Percentiles rank a stretch among this genome's conserved stretches.
phyloP scores from a whole-genome alignment of 2,888 invertebrate genomes.

The Anagyrus pseudococci region DNA sequence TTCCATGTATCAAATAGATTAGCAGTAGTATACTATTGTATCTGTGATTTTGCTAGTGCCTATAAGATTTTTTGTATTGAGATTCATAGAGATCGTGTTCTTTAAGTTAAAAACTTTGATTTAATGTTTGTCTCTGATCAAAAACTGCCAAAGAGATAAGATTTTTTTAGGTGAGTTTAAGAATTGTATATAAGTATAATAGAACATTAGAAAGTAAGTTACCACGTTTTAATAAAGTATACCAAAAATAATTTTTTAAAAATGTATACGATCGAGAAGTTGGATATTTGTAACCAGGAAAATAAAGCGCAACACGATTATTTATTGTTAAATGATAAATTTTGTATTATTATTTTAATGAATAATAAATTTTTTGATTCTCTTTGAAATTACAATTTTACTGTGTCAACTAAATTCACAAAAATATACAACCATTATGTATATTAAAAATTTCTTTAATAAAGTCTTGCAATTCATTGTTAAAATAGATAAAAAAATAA shows the following conservation, averaged over 20 bases:
- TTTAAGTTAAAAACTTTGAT: neutral
- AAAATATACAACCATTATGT: no score
- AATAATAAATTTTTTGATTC: constrained; percentile 21
- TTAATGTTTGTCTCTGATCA: constrained; percentile 26
- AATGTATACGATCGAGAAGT: constrained; percentile 4
- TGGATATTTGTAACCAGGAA: constrained; percentile 14
- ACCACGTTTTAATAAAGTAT: constrained; percentile 22
- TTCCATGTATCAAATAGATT: no score
- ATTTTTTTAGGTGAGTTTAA: constrained; percentile 22
- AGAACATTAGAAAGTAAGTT: constrained; percentile 20
- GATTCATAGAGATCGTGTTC: neutral
- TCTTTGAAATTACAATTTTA: no score
- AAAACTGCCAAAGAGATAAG: constrained; percentile 37
- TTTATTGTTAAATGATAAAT: constrained; percentile 48
- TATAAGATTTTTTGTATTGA: constrained; percentile 43
- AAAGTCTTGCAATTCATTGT: no score
- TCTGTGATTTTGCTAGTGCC: constrained; percentile 59
- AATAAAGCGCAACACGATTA: constrained; percentile 17
- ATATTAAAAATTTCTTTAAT: no score
- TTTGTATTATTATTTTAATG: constrained; percentile 42
- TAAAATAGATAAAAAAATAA: no score
- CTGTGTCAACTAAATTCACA: no score
- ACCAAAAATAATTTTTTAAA: constrained; percentile 27
- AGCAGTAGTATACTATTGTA: constrained; percentile 35
- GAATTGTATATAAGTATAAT: constrained; percentile 28